Evolutionary conservation across 2,888 invertebrate species (phyloP), one percentile per base, ranked within the genome.

Genomic region (Aleiodes leptofemur): DNA sequence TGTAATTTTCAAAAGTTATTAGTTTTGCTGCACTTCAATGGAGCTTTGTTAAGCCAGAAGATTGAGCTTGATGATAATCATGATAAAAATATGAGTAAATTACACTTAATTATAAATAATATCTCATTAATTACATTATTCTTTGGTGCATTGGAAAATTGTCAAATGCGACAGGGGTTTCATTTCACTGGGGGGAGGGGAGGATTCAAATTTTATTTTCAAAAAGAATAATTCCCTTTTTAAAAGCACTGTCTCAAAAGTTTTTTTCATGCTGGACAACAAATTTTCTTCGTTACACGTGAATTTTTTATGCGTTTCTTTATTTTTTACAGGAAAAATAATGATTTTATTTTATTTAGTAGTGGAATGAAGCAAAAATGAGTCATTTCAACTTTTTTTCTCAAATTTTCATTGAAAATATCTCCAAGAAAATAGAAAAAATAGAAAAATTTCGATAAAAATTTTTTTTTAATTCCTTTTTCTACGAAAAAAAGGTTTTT

Each of bases 81-180:
- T 11, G 48, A 68, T 31, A 8, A 6, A 14, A 29, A 43, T 43
- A 43, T 43, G 43, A 43, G 43, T 43, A 9, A 9, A 43, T 43
- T 43, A 9, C 43, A 43, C 43, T 43, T 43, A 43, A 43, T 43
- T 11, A 43, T 55, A 14, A 1, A 14, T 55, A n/a, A n/a, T 55
- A n/a, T 34, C 55, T 16, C 55, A 55, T 34, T n/a, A 14, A 59
- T 31, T 59, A 59, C 14, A n/a, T 7, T 4, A 59, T 59, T 34
- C 23, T 38, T 38, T 7, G 11, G 59, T 59, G 34, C 59, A 34
- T 11, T 59, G 8, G 5, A 34, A 59, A 34, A 59, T 14, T 38
- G 59, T 59, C 59, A 59, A 59, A 59, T 59, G 59, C 34, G 59
- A 31, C 59, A 59, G 59, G 57, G 57, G 7, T 43, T 9, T 34